phyloP scores from a whole-genome alignment of 2,113 vertebrate species.

The Hippocampus comes region DNA sequence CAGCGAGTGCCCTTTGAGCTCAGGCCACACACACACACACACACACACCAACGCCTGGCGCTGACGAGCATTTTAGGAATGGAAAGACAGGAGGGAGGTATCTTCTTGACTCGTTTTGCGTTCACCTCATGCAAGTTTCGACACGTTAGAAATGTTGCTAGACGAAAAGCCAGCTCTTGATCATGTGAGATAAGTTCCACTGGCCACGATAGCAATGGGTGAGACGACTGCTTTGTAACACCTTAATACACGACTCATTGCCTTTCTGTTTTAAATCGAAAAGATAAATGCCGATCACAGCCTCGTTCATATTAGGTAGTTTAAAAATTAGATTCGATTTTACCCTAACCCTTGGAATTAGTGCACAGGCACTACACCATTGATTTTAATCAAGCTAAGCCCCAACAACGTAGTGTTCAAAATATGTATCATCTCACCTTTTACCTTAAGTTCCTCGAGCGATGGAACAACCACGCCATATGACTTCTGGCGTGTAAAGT shows the following conservation, averaged over 20 bases:
- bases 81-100: constrained; percentile 16
- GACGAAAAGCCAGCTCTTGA: background rate
- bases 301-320: background rate
- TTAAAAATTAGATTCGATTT: background rate
- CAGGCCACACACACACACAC: constrained; percentile 11
- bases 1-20: background rate
- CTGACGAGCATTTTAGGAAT: constrained; percentile 49
- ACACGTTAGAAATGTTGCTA: constrained; percentile 33
- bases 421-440: constrained; percentile 49
- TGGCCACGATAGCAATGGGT: background rate
- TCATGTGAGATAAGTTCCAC: background rate
- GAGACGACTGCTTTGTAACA: background rate
- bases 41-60: constrained; percentile 42
- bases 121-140: constrained; percentile 41
- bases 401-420: background rate
- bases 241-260: background rate
- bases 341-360: background rate
- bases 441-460: constrained; percentile 64
- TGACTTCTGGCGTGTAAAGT: constrained; percentile 58
- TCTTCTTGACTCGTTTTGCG: constrained; percentile 10
- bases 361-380: background rate
- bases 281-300: background rate
- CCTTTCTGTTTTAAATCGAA: background rate
- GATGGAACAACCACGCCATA: constrained; percentile 63
- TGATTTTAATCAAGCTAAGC: background rate